Conservation (phyloP, 2,888 invertebrate genomes). For the Eulithis testata region DNA sequence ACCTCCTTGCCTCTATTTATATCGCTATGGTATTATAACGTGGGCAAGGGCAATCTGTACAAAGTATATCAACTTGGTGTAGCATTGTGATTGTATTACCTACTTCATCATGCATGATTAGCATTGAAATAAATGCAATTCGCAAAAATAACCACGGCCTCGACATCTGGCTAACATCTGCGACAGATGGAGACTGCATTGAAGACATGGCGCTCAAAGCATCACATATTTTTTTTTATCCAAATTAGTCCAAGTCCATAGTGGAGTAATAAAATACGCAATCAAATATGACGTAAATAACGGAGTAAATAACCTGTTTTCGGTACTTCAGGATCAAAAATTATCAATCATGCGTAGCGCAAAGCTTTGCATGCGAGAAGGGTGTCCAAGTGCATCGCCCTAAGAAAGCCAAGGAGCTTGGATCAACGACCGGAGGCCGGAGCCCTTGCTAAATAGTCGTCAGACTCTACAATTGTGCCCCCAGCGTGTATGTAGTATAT, state of each 20-base stretch:
- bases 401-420: conserved; percentile 65
- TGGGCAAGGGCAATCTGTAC: conserved; percentile 11
- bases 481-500: conserved; percentile 34
- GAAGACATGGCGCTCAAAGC: background rate
- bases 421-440: conserved; percentile 79
- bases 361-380: conserved; percentile 42
- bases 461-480: conserved; percentile 54
- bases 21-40: conserved; percentile 21
- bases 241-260: too few relatives aligned
- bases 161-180: conserved; percentile 33
- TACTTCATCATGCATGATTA: background rate
- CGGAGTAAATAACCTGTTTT: background rate
- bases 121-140: conserved; percentile 9
- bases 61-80: background rate
- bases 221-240: background rate
- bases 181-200: conserved; percentile 18
- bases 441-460: conserved; percentile 71
- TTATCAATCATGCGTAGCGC: conserved; percentile 51
- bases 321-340: conserved; percentile 32
- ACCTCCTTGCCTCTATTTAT: conserved; percentile 58
- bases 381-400: conserved; percentile 68
- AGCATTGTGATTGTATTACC: background rate
- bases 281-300: conserved; percentile 7
- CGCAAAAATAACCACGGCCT: conserved; percentile 14
- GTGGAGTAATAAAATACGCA: background rate